Base-by-base conservation (phyloP, 2,888 invertebrate genomes). In the Protonemura montana region DNA sequence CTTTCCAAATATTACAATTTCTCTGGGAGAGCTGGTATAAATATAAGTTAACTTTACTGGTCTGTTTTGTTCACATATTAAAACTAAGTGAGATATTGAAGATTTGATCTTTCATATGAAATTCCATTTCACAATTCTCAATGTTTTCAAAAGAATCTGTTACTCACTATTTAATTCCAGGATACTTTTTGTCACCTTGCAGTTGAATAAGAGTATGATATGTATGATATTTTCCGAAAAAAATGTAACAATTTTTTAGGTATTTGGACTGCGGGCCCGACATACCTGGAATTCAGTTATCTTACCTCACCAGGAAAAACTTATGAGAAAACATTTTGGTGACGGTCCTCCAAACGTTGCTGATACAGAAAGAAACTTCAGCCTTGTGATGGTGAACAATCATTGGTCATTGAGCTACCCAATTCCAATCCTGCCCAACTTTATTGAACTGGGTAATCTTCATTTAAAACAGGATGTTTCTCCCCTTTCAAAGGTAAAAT, bases 361-460 rank as follows among this genome's bases (percentile, higher is more conserved):
- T 3, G 86, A 85, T 16, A 85, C 77, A 13, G 87, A 88, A 85
- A 78, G 85, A 28, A 89, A 89, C 87, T 85, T 86, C 35, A 88
- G 88, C 83, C 86, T 89, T 28, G 78, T 88, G 0, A 59, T 89
- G 42, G 41, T 88, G 0, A 88, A 89, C 87, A 88, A 85, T 28
- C 85, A 85, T 42, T 81, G 81, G 81, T 78, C 26, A 6, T 10
- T 28, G 26, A 81, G 81, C 5, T 85, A 85, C 25, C 87, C 87
- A 5, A 35, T 82, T 10, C 85, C 87, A 0, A 81, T 87, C 7
- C 80, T 88, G 35, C 89, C 89, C 10, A 87, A 87, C 77, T 85
- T 89, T 26, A 87, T 89, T n/a, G 89, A 89, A 76, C 86, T 86
- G 42, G 82, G 82, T 0, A 82, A 59, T 28, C 27, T 81, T 25